Percentiles rank a stretch among this genome's conserved stretches.
phyloP scores from a whole-genome alignment of 2,888 invertebrate species.

The Chalcosyrphus nemorum region DNA sequence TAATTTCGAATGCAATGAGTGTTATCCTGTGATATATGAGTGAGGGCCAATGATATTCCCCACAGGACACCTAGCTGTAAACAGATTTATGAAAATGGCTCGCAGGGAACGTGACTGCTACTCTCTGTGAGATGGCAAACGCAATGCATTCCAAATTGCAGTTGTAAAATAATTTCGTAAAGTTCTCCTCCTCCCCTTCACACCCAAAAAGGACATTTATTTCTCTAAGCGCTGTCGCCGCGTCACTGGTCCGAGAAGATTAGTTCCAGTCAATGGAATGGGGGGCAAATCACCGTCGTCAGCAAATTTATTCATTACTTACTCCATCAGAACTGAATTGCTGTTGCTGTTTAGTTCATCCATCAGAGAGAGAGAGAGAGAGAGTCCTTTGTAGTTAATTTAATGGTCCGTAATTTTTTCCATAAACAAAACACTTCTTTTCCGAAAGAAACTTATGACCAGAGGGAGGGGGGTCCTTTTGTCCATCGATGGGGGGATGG shows the following conservation, averaged over 20 bases:
- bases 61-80: slow-evolving; percentile 44
- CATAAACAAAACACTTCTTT: slow-evolving; percentile 67
- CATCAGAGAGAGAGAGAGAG: slow-evolving; percentile 45
- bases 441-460: slow-evolving; percentile 67
- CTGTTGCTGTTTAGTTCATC: slow-evolving; percentile 31
- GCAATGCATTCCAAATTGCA: slow-evolving; percentile 62
- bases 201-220: slow-evolving; percentile 58
- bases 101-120: slow-evolving; percentile 65
- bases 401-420: slow-evolving; percentile 72
- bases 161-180: slow-evolving; percentile 67
- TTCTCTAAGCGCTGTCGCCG: no score
- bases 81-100: slow-evolving; percentile 73
- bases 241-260: slow-evolving; percentile 68
- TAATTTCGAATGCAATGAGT: slow-evolving; percentile 72
- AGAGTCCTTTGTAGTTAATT: slow-evolving; percentile 65
- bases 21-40: slow-evolving; percentile 72
- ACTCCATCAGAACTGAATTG: slow-evolving; percentile 49
- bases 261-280: slow-evolving; percentile 66
- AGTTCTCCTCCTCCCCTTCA: no score
- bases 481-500: neutral
- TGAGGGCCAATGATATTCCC: slow-evolving; percentile 46
- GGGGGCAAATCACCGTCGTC: slow-evolving; percentile 52
- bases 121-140: neutral
- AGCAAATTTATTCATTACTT: slow-evolving; percentile 72
- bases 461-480: no score